A percentile compares a stretch with the other conserved stretches of the same genome.
Conservation (phyloP, 2,113 vertebrate genomes). For the Oryctolagus cuniculus region DNA sequence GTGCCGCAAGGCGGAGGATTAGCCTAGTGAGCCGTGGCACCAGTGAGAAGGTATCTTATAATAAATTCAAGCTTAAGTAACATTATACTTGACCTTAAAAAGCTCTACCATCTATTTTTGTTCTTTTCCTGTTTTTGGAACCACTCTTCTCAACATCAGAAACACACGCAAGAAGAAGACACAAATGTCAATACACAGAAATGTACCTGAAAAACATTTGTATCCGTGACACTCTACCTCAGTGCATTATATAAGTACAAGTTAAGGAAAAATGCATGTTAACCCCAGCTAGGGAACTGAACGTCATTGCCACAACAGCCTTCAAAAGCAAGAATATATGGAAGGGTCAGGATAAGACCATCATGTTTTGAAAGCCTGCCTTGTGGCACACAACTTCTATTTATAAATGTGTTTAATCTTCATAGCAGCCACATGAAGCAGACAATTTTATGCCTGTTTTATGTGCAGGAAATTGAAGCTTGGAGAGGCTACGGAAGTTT, state of each 20-base stretch:
- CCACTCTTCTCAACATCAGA: conserved; percentile 7
- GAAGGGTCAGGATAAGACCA: background rate
- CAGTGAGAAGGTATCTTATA: background rate
- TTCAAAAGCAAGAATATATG: background rate
- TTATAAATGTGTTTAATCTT: conserved; percentile 13
- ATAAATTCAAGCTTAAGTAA: conserved; percentile 45
- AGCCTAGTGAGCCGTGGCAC: too few relatives aligned
- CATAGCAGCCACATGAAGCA: background rate
- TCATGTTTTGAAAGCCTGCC: background rate
- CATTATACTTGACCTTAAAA: conserved; percentile 40
- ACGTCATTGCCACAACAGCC: background rate
- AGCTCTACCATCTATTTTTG: conserved; percentile 30
- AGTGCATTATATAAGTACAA: background rate
- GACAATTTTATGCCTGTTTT: background rate
- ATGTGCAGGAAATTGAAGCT: background rate
- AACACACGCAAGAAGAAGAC: conserved; percentile 10
- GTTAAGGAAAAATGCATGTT: background rate
- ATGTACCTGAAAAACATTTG: background rate
- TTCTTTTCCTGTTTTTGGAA: conserved; percentile 61
- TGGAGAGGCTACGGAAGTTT: background rate
- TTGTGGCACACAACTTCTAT: background rate
- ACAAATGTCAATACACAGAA: conserved; percentile 27
- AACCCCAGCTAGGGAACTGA: background rate
- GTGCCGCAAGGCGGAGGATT: too few relatives aligned
- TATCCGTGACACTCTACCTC: background rate